Percentiles rank a stretch among this genome's conserved stretches.
phyloP scores from a whole-genome alignment of 2,888 invertebrate species.

The Sesia bembeciformis region DNA sequence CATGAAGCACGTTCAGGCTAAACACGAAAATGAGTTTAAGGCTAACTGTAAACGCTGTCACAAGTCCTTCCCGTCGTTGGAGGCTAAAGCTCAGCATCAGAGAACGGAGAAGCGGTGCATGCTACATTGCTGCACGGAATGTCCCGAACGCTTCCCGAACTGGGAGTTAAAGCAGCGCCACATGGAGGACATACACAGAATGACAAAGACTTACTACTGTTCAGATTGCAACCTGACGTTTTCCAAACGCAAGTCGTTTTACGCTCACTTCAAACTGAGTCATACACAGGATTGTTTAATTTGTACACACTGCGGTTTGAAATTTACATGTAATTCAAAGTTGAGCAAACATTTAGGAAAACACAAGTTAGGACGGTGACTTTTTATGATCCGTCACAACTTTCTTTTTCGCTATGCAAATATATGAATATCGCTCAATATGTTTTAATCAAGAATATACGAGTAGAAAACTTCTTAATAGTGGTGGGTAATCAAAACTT shows the following conservation, averaged over 20 bases:
- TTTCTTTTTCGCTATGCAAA: too few relatives aligned
- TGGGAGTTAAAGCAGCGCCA: slow-evolving; percentile 13
- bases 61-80: slow-evolving; percentile 5
- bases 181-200: slow-evolving; percentile 9
- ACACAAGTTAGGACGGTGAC: slow-evolving; percentile 6
- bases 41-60: slow-evolving; percentile 13
- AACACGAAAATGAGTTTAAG: slow-evolving; percentile 11
- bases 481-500: too few relatives aligned
- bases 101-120: slow-evolving; percentile 9
- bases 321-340: slow-evolving; percentile 9
- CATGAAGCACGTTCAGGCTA: slow-evolving; percentile 7
- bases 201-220: slow-evolving; percentile 8
- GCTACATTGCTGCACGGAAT: slow-evolving; percentile 9
- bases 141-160: slow-evolving; percentile 12
- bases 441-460: too few relatives aligned
- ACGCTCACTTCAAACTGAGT: slow-evolving; percentile 14
- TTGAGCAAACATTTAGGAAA: slow-evolving; percentile 15
- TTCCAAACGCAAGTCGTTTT: slow-evolving; percentile 10
- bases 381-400: background rate
- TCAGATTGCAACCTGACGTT: slow-evolving; percentile 10
- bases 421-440: too few relatives aligned
- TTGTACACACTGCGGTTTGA: slow-evolving; percentile 14
- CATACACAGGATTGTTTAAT: slow-evolving; percentile 12
- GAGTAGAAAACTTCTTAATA: too few relatives aligned
- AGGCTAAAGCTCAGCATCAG: slow-evolving; percentile 5